These are phyloP conservation scores for Palaemon carinicauda DNA, from an alignment of 1,140 invertebrate species.

Conservation along the genomic window DNA sequence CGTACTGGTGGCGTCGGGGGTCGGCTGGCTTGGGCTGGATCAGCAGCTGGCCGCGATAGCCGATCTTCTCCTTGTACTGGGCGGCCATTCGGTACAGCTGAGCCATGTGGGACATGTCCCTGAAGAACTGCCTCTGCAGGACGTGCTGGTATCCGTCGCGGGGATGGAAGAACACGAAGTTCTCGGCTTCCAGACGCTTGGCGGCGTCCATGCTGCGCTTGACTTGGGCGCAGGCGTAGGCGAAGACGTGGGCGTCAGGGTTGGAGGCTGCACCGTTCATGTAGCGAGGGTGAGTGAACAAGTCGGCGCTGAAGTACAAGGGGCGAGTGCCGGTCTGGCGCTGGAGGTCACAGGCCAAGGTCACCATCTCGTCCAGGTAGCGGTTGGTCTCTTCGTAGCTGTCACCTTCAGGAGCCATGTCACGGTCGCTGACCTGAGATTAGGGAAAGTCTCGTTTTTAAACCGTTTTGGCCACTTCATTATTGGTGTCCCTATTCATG, in stretches of 20 bases:
- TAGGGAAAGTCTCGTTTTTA: no score
- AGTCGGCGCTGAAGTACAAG: slow-evolving; percentile 50
- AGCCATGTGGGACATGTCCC: slow-evolving; percentile 56
- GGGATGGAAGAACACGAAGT: slow-evolving; percentile 59
- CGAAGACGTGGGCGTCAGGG: slow-evolving; percentile 58
- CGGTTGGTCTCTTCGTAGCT: slow-evolving; percentile 36
- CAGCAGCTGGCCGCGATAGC: slow-evolving; percentile 57
- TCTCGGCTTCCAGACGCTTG: slow-evolving; percentile 53
- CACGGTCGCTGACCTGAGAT: slow-evolving; percentile 42
- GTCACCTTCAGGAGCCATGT: slow-evolving; percentile 43
- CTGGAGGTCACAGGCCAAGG: slow-evolving; percentile 50
- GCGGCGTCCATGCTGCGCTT: slow-evolving; percentile 54
- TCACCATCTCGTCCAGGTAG: slow-evolving; percentile 48
- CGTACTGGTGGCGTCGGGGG: slow-evolving; percentile 57
- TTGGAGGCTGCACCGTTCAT: slow-evolving; percentile 57
- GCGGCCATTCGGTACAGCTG: slow-evolving; percentile 59
- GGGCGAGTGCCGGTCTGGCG: slow-evolving; percentile 41
- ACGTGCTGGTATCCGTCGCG: slow-evolving; percentile 58
- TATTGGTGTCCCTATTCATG: no score
- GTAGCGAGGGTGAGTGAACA: slow-evolving; percentile 58
- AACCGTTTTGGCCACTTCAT: no score
- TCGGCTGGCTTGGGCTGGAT: slow-evolving; percentile 57
- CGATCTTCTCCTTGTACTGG: slow-evolving; percentile 58
- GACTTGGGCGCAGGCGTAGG: slow-evolving; percentile 55
- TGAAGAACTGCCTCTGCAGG: slow-evolving; percentile 52